Evolutionary conservation across 2,888 invertebrate genomes (phyloP).

Genomic region (Lamellibrachia columna): DNA sequence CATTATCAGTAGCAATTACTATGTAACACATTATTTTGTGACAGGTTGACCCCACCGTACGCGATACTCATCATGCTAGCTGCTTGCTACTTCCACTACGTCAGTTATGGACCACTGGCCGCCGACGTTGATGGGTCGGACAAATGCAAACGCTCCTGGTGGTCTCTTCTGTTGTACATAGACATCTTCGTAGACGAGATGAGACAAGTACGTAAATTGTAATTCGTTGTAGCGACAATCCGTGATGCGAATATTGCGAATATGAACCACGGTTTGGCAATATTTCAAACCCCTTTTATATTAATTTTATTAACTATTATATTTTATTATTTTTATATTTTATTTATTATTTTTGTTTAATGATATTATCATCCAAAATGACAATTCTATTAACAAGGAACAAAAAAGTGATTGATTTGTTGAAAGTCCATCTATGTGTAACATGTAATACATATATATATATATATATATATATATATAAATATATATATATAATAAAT

Average conservation of each 20-base stretch:
- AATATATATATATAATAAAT: constrained; percentile 8
- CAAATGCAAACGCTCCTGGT: neutral
- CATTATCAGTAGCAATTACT: no score
- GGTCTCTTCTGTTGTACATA: neutral
- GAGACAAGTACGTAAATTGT: neutral
- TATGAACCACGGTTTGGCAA: no score
- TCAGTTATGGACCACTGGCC: neutral
- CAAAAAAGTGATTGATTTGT: no score
- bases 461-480: constrained; percentile 14
- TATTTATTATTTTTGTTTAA: no score
- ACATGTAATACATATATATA: neutral
- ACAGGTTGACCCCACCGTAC: neutral
- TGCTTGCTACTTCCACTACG: neutral
- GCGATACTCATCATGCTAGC: neutral
- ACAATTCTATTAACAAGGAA: no score
- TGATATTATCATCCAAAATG: no score
- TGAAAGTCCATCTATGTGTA: no score
- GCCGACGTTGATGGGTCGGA: neutral
- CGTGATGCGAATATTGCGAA: neutral
- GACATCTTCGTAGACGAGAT: neutral
- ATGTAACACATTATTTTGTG: neutral
- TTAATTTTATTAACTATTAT: no score
- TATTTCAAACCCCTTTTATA: no score
- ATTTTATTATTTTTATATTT: no score
- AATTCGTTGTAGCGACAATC: neutral